A percentile compares a stretch with the other conserved stretches of the same genome.
phyloP scores from a whole-genome alignment of 2,888 invertebrate genomes.

The Deroplatys truncata region DNA sequence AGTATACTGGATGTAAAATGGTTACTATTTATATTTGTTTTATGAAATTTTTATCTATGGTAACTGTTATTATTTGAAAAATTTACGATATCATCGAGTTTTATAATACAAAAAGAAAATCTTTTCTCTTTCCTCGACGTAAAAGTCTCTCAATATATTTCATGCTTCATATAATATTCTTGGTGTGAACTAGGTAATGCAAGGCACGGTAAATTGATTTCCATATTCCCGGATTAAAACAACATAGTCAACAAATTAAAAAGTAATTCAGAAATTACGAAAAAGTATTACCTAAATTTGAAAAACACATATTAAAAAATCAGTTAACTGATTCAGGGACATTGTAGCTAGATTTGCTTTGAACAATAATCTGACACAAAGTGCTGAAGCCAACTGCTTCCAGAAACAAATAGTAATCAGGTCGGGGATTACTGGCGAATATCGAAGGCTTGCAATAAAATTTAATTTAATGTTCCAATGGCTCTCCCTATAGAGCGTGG shows the following conservation, averaged over 20 bases:
- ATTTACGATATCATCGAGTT: too few relatives aligned
- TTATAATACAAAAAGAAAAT: too few relatives aligned
- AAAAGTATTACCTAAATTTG: not conserved
- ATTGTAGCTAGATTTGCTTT: not conserved
- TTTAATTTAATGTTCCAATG: not conserved
- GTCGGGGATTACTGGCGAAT: not conserved
- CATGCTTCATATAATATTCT: too few relatives aligned
- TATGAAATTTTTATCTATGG: too few relatives aligned
- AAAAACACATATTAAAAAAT: not conserved
- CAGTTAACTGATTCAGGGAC: not conserved
- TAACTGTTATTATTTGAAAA: too few relatives aligned
- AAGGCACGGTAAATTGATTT: too few relatives aligned
- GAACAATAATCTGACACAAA: not conserved
- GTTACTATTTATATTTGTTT: too few relatives aligned
- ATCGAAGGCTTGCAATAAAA: not conserved
- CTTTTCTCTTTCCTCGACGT: accelerated
- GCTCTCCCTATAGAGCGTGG: not conserved
- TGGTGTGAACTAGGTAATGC: too few relatives aligned
- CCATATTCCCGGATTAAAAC: not conserved
- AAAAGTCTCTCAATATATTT: too few relatives aligned
- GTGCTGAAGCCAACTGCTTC: not conserved
- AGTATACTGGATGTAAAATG: too few relatives aligned
- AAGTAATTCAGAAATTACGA: not conserved
- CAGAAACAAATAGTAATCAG: not conserved
- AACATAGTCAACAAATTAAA: not conserved